These are phyloP conservation scores for Trachelipus rathkii DNA, from an alignment of 1,140 invertebrate genomes.

Conservation along the genomic window DNA sequence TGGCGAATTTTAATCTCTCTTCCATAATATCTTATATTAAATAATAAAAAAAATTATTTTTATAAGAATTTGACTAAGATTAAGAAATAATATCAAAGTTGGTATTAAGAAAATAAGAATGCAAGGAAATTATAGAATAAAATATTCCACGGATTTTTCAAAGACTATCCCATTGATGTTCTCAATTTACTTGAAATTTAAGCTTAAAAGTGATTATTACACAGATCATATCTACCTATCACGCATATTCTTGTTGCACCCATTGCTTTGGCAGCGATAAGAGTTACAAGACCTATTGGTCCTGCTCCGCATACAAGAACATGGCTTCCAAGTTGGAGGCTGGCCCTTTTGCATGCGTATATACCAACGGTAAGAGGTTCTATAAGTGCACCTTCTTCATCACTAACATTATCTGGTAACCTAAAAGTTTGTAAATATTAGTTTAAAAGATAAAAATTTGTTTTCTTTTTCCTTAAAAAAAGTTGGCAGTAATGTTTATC, in stretches of 20 bases:
- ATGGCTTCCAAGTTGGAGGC: constrained; percentile 64
- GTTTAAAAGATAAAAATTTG: background rate
- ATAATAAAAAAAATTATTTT: no score
- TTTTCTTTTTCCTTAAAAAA: constrained; percentile 48
- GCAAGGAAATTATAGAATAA: no score
- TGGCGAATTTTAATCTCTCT: constrained; percentile 70
- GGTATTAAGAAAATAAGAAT: no score
- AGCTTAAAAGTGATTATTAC: no score
- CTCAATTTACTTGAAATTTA: no score
- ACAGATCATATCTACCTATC: constrained; percentile 60
- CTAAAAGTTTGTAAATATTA: constrained; percentile 53
- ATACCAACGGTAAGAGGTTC: constrained; percentile 90
- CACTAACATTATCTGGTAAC: constrained; percentile 77
- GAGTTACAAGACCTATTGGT: constrained; percentile 80
- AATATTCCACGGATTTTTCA: no score
- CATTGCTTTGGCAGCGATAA: constrained; percentile 81
- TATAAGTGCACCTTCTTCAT: constrained; percentile 88
- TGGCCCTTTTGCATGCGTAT: constrained; percentile 78
- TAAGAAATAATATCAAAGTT: no score
- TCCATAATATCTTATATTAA: constrained; percentile 65
- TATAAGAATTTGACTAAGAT: no score
- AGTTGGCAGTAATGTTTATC: constrained; percentile 85
- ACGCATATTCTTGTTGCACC: constrained; percentile 77
- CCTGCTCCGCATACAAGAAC: constrained; percentile 88
- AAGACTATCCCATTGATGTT: no score